These are phyloP conservation scores for Nomada goodeniana DNA, from an alignment of 2,888 invertebrate species.

Conservation along the genomic window DNA sequence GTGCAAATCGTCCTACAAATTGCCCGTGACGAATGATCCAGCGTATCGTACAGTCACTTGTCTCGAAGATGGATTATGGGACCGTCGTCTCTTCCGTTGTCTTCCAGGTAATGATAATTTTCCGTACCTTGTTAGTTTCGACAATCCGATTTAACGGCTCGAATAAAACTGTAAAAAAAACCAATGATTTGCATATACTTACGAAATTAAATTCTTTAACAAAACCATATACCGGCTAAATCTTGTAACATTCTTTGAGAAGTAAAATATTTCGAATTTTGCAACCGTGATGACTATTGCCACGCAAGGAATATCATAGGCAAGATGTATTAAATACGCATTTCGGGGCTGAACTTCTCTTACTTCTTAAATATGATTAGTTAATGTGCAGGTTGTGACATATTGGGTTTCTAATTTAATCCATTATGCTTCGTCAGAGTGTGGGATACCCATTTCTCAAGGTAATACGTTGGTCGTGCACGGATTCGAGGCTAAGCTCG, in stretches of 20 bases:
- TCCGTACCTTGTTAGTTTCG: neutral
- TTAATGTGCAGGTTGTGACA: neutral
- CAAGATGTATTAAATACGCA: neutral
- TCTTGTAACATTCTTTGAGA: no score
- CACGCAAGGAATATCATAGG: no score
- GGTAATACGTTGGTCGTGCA: conserved; percentile 71
- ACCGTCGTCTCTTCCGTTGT: conserved; percentile 70
- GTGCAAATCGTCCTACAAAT: conserved; percentile 74
- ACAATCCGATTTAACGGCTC: neutral
- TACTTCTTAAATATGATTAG: neutral
- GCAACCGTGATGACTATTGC: no score
- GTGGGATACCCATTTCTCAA: conserved; percentile 67
- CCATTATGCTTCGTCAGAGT: conserved; percentile 61
- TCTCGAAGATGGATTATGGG: conserved; percentile 70
- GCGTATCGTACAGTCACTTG: conserved; percentile 71
- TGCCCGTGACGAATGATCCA: conserved; percentile 72
- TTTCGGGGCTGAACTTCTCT: neutral
- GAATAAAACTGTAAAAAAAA: neutral
- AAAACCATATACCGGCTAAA: no score
- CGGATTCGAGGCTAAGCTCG: conserved; percentile 67
- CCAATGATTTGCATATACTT: neutral
- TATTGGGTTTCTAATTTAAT: conserved; percentile 17
- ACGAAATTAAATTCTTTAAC: neutral
- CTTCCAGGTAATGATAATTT: conserved; percentile 66
- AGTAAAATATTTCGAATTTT: no score